Base-by-base conservation (phyloP, 2,113 vertebrate genomes). In the Odobenus rosmarus region DNA sequence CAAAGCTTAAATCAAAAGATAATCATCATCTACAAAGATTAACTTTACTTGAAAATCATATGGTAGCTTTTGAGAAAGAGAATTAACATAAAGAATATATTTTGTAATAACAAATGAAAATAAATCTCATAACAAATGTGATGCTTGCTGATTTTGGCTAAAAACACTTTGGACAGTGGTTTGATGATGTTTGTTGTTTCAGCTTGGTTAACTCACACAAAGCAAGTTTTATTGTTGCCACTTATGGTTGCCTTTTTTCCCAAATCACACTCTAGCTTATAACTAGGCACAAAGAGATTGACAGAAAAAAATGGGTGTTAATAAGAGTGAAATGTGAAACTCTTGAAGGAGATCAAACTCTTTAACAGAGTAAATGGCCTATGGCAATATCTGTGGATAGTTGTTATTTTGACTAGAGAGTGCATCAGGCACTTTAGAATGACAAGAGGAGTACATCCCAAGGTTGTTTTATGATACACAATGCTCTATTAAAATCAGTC, bases 401-500 rank as follows among this genome's bases (percentile, higher is more conserved):
- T 61, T 72, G 31, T 94, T 93, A 83, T 90, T 93, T 97, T 88
- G 42, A 84, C n/a, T 85, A 64, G 4, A 92, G 39, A 46, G 67
- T 33, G 19, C 36, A 89, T 96, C 69, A 64, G 28, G 36, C 81
- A 82, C 18, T 94, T 84, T 61, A 71, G 49, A 94, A 88, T 77
- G 51, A 39, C 71, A 79, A 85, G 71, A 94, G 21, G 18, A 95
- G 36, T 92, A 46, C 51, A 95, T 89, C 7, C 28, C 89, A 97
- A 96, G 42, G 69, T 96, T 69, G 85, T 76, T 97, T 95, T 59
- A 49, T 87, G 81, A 91, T 83, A 80, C 55, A 9, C 72, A 95
- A 76, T 80, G 55, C 55, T 79, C 33, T 42, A 61, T 86, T 97
- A 97, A 97, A 98, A 93, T 81, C 72, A 94, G 84, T 39, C 7